phyloP scores from a whole-genome alignment of 2,797 vertebrate species.

The Okamejei kenojei region DNA sequence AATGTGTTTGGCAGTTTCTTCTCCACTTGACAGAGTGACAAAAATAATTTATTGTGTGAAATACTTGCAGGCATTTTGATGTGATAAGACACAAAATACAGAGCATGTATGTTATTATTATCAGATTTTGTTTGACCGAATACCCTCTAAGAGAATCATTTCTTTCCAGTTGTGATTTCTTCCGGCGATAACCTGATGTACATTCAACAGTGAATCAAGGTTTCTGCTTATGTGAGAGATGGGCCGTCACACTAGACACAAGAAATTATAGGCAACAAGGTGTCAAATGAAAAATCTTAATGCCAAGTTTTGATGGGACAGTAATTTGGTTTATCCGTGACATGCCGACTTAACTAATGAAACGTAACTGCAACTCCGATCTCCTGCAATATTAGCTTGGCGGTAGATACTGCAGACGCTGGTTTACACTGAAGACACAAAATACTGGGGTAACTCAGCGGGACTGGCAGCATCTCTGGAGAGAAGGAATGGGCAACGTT shows the following conservation, averaged over 20 bases:
- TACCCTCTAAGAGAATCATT: neutral
- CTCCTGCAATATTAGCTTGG: neutral
- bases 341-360: neutral
- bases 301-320: neutral
- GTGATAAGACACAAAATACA: neutral
- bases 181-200: neutral
- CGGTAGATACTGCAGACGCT: too few species aligned
- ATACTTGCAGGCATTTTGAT: neutral
- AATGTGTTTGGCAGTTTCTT: neutral
- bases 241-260: neutral
- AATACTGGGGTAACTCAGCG: too few species aligned
- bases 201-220: neutral
- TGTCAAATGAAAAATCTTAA: neutral
- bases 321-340: neutral
- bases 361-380: neutral
- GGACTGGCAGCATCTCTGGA: too few species aligned
- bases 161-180: neutral
- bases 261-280: neutral
- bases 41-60: constrained; percentile 18
- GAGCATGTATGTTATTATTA: neutral
- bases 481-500: too few species aligned
- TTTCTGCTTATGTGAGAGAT: neutral
- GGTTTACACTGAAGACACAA: too few species aligned
- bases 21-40: neutral
- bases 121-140: neutral